Percentiles rank a stretch among this genome's conserved stretches.
phyloP scores from a whole-genome alignment of 2,113 vertebrate species.

The Pedionomus torquatus region DNA sequence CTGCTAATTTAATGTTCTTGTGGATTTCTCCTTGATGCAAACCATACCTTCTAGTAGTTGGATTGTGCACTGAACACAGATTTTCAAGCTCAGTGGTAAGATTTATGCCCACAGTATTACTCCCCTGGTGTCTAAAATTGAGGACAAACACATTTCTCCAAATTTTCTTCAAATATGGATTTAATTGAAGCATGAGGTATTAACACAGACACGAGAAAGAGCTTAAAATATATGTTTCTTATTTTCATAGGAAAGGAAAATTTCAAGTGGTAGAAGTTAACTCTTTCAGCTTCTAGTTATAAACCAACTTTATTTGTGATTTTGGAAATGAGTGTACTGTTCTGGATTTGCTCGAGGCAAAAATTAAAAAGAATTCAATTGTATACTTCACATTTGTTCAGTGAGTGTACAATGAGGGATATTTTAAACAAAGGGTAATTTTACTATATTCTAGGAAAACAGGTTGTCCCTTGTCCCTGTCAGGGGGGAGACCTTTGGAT shows the following conservation, averaged over 20 bases:
- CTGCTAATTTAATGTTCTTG: not conserved
- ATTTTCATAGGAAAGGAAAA: not conserved
- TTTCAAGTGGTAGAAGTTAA: not conserved
- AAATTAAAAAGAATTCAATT: not conserved
- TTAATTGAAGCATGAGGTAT: not conserved
- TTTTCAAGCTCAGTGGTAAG: not conserved
- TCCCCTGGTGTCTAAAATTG: not conserved
- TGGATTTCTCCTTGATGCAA: not conserved
- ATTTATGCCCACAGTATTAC: not conserved
- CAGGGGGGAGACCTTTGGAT: not conserved
- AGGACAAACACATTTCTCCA: not conserved
- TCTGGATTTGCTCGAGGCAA: not conserved
- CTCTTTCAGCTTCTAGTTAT: not conserved
- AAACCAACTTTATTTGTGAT: not conserved
- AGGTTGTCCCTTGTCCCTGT: not conserved
- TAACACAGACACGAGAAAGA: not conserved
- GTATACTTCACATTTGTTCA: not conserved
- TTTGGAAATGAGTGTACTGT: not conserved
- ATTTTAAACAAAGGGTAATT: not conserved
- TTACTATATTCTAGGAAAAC: not conserved
- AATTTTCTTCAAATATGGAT: not conserved
- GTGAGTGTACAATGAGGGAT: not conserved
- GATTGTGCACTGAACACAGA: not conserved
- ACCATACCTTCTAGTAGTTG: not conserved
- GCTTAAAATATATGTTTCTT: not conserved